A percentile compares a stretch with the other conserved stretches of the same genome.
Conservation (phyloP, 2,888 invertebrate genomes). For the Tipula confusa region DNA sequence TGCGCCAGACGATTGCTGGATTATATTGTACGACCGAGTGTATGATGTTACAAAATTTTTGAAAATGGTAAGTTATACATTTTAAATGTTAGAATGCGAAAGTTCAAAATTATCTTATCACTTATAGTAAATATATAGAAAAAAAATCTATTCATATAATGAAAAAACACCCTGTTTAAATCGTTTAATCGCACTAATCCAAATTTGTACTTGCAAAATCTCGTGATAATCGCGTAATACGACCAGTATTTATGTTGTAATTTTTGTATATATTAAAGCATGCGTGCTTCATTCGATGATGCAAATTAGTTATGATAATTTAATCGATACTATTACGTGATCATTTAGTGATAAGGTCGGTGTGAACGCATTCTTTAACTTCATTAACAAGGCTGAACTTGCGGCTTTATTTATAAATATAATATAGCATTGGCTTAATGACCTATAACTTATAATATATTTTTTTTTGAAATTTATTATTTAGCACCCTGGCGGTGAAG, state of each 20-base stretch:
- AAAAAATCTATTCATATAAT: background rate
- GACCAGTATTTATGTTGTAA: background rate
- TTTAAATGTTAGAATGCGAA: background rate
- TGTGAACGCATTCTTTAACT: background rate
- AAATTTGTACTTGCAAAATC: background rate
- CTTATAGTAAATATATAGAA: background rate
- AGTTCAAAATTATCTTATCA: background rate
- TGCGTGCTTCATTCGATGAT: too few species aligned
- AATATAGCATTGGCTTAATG: background rate
- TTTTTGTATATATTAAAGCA: background rate
- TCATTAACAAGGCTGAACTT: background rate
- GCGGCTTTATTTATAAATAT: too few species aligned
- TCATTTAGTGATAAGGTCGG: background rate
- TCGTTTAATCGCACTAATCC: background rate
- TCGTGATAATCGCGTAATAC: background rate
- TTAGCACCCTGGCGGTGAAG: constrained; percentile 79
- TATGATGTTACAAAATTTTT: constrained; percentile 77
- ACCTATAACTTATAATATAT: background rate
- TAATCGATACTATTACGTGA: background rate
- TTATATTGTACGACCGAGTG: constrained; percentile 80
- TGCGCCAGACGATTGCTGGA: constrained; percentile 70
- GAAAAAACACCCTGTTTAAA: background rate
- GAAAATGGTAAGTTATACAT: constrained; percentile 53
- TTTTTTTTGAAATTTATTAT: constrained; percentile 34
- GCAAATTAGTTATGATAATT: background rate